These are phyloP conservation scores for Poecilobothrus nobilitatus DNA, from an alignment of 2,888 invertebrate genomes.

Conservation along the genomic window DNA sequence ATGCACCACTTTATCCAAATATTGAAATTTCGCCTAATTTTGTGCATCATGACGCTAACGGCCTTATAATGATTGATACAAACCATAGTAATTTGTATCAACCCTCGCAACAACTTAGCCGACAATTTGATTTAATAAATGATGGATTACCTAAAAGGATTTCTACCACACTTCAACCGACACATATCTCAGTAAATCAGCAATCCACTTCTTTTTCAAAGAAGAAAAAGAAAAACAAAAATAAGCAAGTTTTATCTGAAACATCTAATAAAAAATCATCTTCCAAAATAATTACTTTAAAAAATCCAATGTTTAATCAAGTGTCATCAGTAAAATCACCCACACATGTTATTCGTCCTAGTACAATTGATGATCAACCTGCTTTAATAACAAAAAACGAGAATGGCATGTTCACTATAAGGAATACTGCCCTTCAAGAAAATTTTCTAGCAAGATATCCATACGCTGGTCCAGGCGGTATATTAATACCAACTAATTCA, in stretches of 20 bases:
- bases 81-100: slow-evolving; percentile 26
- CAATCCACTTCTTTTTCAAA: slow-evolving; percentile 29
- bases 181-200: neutral
- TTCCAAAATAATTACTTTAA: slow-evolving; percentile 64
- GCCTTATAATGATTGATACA: slow-evolving; percentile 42
- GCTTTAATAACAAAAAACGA: slow-evolving; percentile 60
- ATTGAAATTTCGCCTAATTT: slow-evolving; percentile 18
- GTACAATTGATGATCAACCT: slow-evolving; percentile 45
- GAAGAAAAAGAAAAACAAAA: slow-evolving; percentile 35
- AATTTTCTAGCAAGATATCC: slow-evolving; percentile 23
- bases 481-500: neutral
- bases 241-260: slow-evolving; percentile 23
- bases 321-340: slow-evolving; percentile 26
- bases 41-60: slow-evolving; percentile 28
- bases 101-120: slow-evolving; percentile 21
- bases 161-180: neutral
- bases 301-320: slow-evolving; percentile 64
- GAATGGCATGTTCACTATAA: slow-evolving; percentile 75
- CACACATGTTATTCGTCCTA: slow-evolving; percentile 29
- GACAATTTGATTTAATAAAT: slow-evolving; percentile 22
- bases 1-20: slow-evolving; percentile 27
- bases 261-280: slow-evolving; percentile 14
- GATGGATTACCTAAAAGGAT: neutral
- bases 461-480: neutral
- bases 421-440: slow-evolving; percentile 55